Evolutionary conservation across 1,140 invertebrate genomes (phyloP), one percentile per base, ranked within the genome.

Genomic region (Neoseiulus cucumeris): DNA sequence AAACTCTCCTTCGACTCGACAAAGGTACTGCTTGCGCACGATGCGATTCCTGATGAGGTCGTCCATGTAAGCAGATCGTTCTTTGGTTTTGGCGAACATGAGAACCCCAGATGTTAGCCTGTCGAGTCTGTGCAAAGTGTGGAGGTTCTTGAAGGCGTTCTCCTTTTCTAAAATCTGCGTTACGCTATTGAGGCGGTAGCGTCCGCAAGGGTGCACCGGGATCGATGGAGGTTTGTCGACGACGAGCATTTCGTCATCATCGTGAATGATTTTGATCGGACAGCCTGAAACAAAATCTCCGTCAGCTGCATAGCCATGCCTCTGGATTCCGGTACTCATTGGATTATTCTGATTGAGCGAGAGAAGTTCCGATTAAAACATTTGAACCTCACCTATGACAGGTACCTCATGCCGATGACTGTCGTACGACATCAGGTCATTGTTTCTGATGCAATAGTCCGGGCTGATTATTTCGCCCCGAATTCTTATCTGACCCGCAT

Each of bases 161-260:
- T 98, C 93, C 78, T 95, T 95, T 70, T 89, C 91, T 69, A 98
- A 81, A 69, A 98, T 96, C 75, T 92, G 94, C 25, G 92, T 87
- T 44, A 97, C 85, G 12, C 91, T 92, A 76, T 98, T 98, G 77
- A 94, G 89, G 33, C 93, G 81, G 76, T 96, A 98, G 68, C 91
- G 81, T 65, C 93, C 93, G 77, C 93, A 97, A 0, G 94, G 92
- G 78, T 98, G 93, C 59, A 87, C 91, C 77, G 96, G 96, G 80
- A 98, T 93, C 77, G 94, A 98, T 75, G 93, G 87, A 73, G 96
- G 95, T 85, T 99, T 99, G 83, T 99, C 93, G 76, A 99, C 87
- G 76, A 98, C 95, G 77, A 98, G 84, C 80, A 97, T 83, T 81
- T 98, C 90, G 78, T 95, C 89, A 82, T 91, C 90, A 82, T 95